Conservation (phyloP, 2,888 invertebrate genomes). For the Cepaea hortensis region DNA sequence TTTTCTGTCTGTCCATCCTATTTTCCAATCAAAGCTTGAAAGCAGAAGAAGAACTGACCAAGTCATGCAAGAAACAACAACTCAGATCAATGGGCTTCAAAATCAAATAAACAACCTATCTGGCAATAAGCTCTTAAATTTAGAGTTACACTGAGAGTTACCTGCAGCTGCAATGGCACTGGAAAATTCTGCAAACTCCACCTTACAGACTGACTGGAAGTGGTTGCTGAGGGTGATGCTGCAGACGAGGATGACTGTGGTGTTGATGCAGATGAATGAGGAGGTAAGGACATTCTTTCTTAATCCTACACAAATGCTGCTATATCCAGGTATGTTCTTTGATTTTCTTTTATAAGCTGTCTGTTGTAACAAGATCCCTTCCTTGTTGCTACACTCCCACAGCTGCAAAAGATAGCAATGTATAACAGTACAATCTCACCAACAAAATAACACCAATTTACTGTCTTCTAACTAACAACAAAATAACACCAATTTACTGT, state of each 20-base stretch:
- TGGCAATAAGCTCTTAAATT: too few relatives aligned
- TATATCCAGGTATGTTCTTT: neutral
- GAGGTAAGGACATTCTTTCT: slow-evolving; percentile 35
- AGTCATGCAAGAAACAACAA: too few relatives aligned
- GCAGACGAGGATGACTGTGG: slow-evolving; percentile 1
- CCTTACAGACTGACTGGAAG: slow-evolving; percentile 37
- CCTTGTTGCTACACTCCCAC: neutral
- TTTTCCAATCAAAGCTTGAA: too few relatives aligned
- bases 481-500: too few relatives aligned
- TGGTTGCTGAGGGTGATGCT: neutral
- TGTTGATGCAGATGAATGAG: slow-evolving; percentile 16
- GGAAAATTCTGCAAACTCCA: slow-evolving; percentile 50
- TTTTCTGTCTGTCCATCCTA: too few relatives aligned
- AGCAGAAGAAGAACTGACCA: too few relatives aligned
- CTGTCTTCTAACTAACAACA: too few relatives aligned
- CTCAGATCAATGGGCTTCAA: too few relatives aligned
- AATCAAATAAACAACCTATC: too few relatives aligned
- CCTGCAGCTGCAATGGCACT: slow-evolving; percentile 48
- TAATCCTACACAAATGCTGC: neutral
- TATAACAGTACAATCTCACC: neutral
- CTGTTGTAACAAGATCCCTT: neutral
- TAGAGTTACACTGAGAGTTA: neutral
- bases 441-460: too few relatives aligned
- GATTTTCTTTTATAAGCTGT: neutral
- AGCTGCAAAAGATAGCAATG: neutral